Evolutionary conservation across 1,140 invertebrate species (phyloP).

Genomic region (Armadillidium nasatum): DNA sequence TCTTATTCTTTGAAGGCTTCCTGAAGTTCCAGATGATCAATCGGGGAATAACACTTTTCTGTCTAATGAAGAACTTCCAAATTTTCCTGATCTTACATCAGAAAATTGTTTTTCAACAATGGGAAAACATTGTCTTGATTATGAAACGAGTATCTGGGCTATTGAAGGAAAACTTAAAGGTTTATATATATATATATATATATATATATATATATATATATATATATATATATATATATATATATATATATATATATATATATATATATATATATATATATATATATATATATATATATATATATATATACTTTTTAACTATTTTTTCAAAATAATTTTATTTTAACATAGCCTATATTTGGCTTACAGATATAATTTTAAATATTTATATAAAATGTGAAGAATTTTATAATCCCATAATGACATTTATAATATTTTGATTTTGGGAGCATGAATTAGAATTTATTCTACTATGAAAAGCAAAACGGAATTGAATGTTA

Average conservation of each 20-base stretch:
- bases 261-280: neutral
- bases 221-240: neutral
- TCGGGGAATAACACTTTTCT: neutral
- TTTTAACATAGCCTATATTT: neutral
- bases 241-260: neutral
- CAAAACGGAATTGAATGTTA: too few relatives aligned
- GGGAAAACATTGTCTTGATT: slow-evolving; percentile 2
- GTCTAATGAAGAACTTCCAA: neutral
- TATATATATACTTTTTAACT: too few relatives aligned
- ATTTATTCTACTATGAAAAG: too few relatives aligned
- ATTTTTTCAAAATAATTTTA: neutral
- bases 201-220: neutral
- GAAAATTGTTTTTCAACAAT: neutral
- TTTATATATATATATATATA: neutral
- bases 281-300: neutral
- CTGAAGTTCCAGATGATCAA: neutral
- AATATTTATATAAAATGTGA: neutral
- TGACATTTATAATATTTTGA: too few relatives aligned
- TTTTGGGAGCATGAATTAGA: too few relatives aligned
- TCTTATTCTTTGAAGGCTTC: neutral
- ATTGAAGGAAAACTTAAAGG: neutral
- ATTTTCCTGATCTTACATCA: neutral
- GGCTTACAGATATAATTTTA: neutral
- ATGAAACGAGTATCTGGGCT: neutral
- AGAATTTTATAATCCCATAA: too few relatives aligned